phyloP scores from a whole-genome alignment of 2,113 vertebrate species.

The Caloenas nicobarica region DNA sequence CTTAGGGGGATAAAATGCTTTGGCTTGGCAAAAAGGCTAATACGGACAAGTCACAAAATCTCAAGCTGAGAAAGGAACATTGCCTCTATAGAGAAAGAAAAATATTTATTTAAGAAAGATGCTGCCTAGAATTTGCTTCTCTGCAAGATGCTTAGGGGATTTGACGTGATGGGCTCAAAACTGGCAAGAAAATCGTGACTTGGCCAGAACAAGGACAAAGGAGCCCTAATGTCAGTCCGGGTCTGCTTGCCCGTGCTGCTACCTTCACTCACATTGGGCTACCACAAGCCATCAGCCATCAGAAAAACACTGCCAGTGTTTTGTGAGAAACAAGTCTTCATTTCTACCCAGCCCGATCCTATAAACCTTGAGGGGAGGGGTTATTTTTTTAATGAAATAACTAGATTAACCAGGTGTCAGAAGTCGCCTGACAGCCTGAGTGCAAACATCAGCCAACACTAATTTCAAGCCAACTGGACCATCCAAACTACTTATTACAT shows the following conservation, averaged over 20 bases:
- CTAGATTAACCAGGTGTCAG: not conserved
- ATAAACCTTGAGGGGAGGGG: not conserved
- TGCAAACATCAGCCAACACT: not conserved
- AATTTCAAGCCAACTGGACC: not conserved
- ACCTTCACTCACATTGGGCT: not conserved
- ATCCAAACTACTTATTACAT: not conserved
- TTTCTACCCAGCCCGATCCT: not conserved
- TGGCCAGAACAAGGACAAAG: not conserved
- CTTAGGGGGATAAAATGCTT: not conserved
- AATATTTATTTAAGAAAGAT: not conserved
- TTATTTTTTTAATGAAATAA: not conserved
- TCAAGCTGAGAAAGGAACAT: not conserved
- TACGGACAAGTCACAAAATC: not conserved
- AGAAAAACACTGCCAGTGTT: not conserved
- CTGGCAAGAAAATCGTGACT: not conserved
- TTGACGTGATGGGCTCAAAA: not conserved
- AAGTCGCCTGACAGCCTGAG: not conserved
- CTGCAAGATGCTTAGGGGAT: not conserved
- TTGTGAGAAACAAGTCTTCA: not conserved
- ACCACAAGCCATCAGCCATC: not conserved
- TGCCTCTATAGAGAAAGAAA: not conserved
- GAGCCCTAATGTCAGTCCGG: not conserved
- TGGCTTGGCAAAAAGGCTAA: not conserved
- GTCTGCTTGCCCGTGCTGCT: not conserved
- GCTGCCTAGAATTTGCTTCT: not conserved